phyloP scores from a whole-genome alignment of 2,888 invertebrate species.

The Eristalis tenax region DNA sequence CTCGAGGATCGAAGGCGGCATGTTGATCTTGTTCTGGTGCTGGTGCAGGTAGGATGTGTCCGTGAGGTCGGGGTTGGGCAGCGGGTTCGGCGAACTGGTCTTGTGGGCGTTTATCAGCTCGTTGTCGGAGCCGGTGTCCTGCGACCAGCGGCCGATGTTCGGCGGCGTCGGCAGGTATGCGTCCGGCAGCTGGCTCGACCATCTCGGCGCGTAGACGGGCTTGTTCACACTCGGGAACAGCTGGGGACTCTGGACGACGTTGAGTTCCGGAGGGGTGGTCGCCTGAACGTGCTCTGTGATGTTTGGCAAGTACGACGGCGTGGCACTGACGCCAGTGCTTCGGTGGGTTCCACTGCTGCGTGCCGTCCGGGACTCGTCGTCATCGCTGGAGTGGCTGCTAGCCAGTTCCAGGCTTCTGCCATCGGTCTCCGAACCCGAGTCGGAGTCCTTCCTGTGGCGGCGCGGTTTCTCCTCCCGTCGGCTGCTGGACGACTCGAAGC shows the following conservation, averaged over 20 bases:
- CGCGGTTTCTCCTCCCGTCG: conserved; percentile 78
- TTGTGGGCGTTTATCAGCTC: conserved; percentile 84
- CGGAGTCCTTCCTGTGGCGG: conserved; percentile 85
- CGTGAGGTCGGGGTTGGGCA: conserved; percentile 90
- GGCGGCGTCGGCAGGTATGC: conserved; percentile 84
- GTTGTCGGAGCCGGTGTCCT: conserved; percentile 89
- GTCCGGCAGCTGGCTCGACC: conserved; percentile 87
- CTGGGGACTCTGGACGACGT: conserved; percentile 86
- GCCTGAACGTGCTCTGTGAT: conserved; percentile 84
- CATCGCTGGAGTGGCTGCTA: conserved; percentile 97
- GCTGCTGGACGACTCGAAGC: conserved; percentile 79
- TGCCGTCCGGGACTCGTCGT: conserved; percentile 85
- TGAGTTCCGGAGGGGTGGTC: conserved; percentile 85
- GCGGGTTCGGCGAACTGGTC: conserved; percentile 86
- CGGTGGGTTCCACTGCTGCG: conserved; percentile 81
- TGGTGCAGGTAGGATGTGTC: conserved; percentile 84
- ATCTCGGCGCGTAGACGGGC: conserved; percentile 85
- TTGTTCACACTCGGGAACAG: conserved; percentile 86
- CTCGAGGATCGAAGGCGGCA: conserved; percentile 84
- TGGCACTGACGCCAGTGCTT: conserved; percentile 80
- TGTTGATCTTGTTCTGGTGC: conserved; percentile 82
- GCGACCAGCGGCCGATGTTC: conserved; percentile 87
- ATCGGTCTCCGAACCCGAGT: conserved; percentile 90
- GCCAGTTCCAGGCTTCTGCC: conserved; percentile 94
- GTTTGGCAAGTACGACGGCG: conserved; percentile 84